phyloP scores from a whole-genome alignment of 2,113 vertebrate genomes.

The Anas platyrhynchos region DNA sequence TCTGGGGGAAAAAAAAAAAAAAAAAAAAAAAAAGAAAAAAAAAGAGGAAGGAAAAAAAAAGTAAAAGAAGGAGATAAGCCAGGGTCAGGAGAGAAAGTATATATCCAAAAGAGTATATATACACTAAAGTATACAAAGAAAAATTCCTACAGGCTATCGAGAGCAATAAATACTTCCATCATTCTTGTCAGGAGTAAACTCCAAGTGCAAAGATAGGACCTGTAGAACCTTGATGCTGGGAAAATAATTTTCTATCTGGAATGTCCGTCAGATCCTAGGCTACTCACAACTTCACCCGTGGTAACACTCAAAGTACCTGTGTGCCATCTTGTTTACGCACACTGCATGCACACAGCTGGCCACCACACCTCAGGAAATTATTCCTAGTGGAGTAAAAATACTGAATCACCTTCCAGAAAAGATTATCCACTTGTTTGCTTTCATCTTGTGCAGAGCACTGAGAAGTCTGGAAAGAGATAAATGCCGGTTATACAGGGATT shows the following conservation, averaged over 20 bases:
- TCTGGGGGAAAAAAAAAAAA: background rate
- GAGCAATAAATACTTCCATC: background rate
- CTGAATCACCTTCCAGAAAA: slow-evolving; percentile 13
- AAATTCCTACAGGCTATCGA: background rate
- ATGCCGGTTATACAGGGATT: slow-evolving; percentile 32
- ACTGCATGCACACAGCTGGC: background rate
- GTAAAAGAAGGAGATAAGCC: background rate
- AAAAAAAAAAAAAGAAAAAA: background rate
- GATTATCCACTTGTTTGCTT: slow-evolving; percentile 27
- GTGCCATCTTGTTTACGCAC: background rate
- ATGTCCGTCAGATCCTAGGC: background rate
- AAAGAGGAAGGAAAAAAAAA: background rate
- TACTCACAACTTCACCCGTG: background rate
- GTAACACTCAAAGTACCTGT: background rate
- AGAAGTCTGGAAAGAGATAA: slow-evolving; percentile 47
- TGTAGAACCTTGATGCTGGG: background rate
- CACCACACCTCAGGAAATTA: background rate
- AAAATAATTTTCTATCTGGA: background rate
- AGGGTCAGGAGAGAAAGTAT: background rate
- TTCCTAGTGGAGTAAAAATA: background rate
- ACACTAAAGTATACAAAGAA: background rate
- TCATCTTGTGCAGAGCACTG: slow-evolving; percentile 30
- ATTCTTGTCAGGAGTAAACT: background rate
- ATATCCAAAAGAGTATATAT: background rate
- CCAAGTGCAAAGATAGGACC: background rate